These are phyloP conservation scores for Chionoecetes opilio DNA, from an alignment of 1,140 invertebrate species.

Conservation along the genomic window DNA sequence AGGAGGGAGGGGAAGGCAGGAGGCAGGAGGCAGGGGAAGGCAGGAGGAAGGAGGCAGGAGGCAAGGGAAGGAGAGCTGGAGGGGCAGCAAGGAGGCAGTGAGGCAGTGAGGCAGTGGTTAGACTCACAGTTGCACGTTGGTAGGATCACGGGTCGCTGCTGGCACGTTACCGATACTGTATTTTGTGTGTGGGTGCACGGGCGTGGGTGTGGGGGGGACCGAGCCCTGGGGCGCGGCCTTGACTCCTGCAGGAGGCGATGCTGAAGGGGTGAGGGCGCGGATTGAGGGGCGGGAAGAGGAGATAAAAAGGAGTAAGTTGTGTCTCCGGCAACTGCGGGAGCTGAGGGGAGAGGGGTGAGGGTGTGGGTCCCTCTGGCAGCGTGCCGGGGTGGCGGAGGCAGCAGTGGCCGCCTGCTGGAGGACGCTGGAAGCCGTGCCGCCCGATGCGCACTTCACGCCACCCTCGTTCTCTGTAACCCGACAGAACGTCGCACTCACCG, in stretches of 20 bases:
- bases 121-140: conserved; percentile 37
- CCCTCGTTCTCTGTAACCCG: not conserved
- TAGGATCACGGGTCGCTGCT: conserved; percentile 7
- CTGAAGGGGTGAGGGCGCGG: not conserved
- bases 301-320: not conserved
- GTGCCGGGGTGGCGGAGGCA: not conserved
- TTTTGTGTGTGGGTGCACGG: not conserved
- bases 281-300: not conserved
- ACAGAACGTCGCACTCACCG: not conserved
- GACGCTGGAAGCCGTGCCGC: conserved; percentile 59
- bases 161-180: not conserved
- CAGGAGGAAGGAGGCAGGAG: too few species aligned
- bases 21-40: not conserved
- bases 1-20: too few species aligned
- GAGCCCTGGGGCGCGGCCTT: not conserved
- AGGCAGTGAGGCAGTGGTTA: not conserved
- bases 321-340: not conserved
- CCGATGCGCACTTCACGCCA: conserved; percentile 32
- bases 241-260: not conserved
- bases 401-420: conserved; percentile 14
- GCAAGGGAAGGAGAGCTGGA: not conserved
- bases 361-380: not conserved
- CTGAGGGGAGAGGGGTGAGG: too few species aligned
- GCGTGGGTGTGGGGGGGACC: not conserved
- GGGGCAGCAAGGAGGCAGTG: not conserved